These are phyloP conservation scores for Euzophera pinguis DNA, from an alignment of 2,888 invertebrate species.

Conservation along the genomic window DNA sequence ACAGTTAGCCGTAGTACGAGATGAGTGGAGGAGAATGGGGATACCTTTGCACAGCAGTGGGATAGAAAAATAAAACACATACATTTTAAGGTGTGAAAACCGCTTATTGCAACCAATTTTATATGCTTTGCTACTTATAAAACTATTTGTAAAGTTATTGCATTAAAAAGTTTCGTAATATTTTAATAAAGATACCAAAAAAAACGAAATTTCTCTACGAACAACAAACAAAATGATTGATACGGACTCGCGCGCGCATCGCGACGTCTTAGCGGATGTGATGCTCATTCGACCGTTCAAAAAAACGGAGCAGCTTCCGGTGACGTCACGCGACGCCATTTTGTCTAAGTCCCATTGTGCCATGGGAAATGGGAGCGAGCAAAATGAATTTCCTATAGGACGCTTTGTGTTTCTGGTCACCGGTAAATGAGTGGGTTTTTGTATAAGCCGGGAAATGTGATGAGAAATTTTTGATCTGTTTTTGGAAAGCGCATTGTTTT, in stretches of 20 bases:
- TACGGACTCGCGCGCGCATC: slow-evolving; percentile 60
- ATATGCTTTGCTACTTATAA: too few species aligned
- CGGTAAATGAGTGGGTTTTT: background rate
- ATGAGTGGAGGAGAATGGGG: too few species aligned
- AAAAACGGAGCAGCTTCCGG: slow-evolving; percentile 79
- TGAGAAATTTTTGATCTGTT: too few species aligned
- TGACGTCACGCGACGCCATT: slow-evolving; percentile 68
- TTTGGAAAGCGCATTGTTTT: too few species aligned
- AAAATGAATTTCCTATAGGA: slow-evolving; percentile 66
- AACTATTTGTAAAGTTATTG: too few species aligned
- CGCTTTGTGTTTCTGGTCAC: slow-evolving; percentile 25
- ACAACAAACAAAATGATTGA: slow-evolving; percentile 24
- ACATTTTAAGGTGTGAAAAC: too few species aligned
- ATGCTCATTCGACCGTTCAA: slow-evolving; percentile 78
- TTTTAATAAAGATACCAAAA: background rate
- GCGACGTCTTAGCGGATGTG: slow-evolving; percentile 77
- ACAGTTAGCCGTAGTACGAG: too few species aligned
- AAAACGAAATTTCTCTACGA: background rate
- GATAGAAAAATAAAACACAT: too few species aligned
- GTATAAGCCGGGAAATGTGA: background rate
- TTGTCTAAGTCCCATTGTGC: slow-evolving; percentile 65
- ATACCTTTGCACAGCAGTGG: too few species aligned
- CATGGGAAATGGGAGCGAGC: slow-evolving; percentile 71
- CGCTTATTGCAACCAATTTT: too few species aligned
- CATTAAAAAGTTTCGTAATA: too few species aligned